A percentile compares a stretch with the other conserved stretches of the same genome.
Evolutionary conservation across 2,113 vertebrate species (phyloP).

Genomic region (Butastur rufipennis): DNA sequence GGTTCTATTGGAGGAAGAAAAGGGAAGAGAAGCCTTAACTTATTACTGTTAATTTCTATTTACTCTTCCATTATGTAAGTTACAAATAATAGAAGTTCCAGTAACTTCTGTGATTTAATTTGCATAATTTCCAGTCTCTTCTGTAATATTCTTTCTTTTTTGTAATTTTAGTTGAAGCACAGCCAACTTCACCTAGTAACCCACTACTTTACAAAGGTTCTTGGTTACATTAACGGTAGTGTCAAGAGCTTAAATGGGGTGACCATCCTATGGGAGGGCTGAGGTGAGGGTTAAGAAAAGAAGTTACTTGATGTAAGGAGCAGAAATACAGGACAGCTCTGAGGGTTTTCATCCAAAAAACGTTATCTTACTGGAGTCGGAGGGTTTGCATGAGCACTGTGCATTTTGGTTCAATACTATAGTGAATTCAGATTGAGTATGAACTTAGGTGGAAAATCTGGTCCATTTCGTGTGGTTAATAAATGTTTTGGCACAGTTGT

Average conservation of each 20-base stretch:
- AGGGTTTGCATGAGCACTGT: neutral
- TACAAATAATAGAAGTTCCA: neutral
- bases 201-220: neutral
- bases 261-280: neutral
- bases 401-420: neutral
- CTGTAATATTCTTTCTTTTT: neutral
- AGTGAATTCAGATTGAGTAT: neutral
- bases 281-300: neutral
- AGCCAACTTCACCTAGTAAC: neutral
- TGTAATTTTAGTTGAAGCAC: neutral
- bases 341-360: neutral
- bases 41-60: neutral
- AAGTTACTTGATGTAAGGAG: neutral
- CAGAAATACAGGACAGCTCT: neutral
- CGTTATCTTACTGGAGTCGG: neutral
- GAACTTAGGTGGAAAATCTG: neutral
- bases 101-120: neutral
- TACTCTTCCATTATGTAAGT: neutral
- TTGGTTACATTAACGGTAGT: neutral
- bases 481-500: neutral
- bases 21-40: neutral
- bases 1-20: neutral
- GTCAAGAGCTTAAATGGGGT: neutral
- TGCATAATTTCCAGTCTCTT: neutral
- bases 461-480: neutral